Evolutionary conservation across 2,113 vertebrate species (phyloP), one percentile per base, ranked within the genome.

Genomic region (Aix galericulata): DNA sequence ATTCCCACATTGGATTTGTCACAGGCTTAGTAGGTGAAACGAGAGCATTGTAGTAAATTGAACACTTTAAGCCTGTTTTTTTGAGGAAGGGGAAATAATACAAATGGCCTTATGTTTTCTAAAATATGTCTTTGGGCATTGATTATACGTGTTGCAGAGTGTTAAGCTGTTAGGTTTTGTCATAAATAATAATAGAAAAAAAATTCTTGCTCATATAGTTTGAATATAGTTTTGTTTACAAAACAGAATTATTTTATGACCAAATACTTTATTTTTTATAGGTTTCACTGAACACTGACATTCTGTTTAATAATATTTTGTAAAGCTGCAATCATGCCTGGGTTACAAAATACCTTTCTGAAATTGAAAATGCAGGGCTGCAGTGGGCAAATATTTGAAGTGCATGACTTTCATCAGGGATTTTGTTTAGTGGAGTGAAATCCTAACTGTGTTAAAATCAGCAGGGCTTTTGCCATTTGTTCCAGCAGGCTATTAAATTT

Each of bases 391-490:
- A 81, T 72, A 46, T 91, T 94, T 91, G 73, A 93, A 91, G 73
- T 93, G 42, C 60, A 74, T 71, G 76, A 83, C 36, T 95, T 90
- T 42, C 76, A 82, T 86, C 52, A 72, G 53, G 79, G 83, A 88
- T 91, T 84, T 56, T 75, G 7, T 88, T 94, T 88, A 56, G 62
- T 46, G 58, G 46, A 18, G 29, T 94, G 94, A 95, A 91, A 95
- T 93, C 40, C 32, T 95, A 94, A 91, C 89, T 92, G 60, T 90
- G 62, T 86, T 84, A 91, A 95, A 93, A 91, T 92, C 92, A 92
- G 63, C 66, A 78, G 31, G 69, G 53, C 62, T 93, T 97, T 96
- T 86, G 32, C 73, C 79, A 82, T 95, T 96, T 86, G 88, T 95
- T 96, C 93, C 86, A 96, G 56, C 7, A 60, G 32, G n/a, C 73